Percentiles rank a stretch among this genome's conserved stretches.
Evolutionary conservation across 2,888 invertebrate genomes (phyloP).

Genomic region (Alloscopus bannaensis): DNA sequence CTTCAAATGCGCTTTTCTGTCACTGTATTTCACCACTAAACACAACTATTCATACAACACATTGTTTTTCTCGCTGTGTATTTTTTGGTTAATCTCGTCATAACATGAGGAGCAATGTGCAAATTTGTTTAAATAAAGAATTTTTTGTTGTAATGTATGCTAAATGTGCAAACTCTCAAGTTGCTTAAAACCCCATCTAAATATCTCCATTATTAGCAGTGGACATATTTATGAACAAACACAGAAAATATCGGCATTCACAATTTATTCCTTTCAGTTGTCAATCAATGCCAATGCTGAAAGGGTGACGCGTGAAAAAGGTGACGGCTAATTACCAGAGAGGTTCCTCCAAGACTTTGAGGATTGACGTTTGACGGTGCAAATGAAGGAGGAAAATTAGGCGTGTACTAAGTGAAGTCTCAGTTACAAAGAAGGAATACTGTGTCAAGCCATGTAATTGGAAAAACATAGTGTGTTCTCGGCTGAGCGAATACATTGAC

Average conservation of each 20-base stretch:
- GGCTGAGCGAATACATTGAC: too few relatives aligned
- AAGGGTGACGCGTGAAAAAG: constrained; percentile 44
- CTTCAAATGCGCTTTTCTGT: too few relatives aligned
- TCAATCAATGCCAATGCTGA: constrained; percentile 54
- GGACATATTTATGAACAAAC: constrained; percentile 16
- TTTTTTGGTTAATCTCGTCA: too few relatives aligned
- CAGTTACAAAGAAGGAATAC: too few relatives aligned
- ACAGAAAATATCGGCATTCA: not conserved
- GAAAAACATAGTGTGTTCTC: too few relatives aligned
- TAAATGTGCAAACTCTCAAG: not conserved
- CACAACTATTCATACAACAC: too few relatives aligned
- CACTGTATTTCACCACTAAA: too few relatives aligned
- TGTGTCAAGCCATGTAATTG: too few relatives aligned
- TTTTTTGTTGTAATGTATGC: not conserved
- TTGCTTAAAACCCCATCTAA: constrained; percentile 9
- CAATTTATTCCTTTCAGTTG: constrained; percentile 35
- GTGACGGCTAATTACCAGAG: constrained; percentile 49
- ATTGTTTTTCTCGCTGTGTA: too few relatives aligned
- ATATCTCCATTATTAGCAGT: constrained; percentile 21
- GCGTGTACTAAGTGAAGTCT: too few relatives aligned
- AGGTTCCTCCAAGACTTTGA: not conserved
- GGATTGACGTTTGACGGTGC: not conserved
- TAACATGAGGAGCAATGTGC: not conserved
- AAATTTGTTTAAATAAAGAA: constrained; percentile 3
- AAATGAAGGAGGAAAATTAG: constrained; percentile 18